phyloP scores from a whole-genome alignment of 1,140 invertebrate genomes.

The Trinorchestia longiramus region DNA sequence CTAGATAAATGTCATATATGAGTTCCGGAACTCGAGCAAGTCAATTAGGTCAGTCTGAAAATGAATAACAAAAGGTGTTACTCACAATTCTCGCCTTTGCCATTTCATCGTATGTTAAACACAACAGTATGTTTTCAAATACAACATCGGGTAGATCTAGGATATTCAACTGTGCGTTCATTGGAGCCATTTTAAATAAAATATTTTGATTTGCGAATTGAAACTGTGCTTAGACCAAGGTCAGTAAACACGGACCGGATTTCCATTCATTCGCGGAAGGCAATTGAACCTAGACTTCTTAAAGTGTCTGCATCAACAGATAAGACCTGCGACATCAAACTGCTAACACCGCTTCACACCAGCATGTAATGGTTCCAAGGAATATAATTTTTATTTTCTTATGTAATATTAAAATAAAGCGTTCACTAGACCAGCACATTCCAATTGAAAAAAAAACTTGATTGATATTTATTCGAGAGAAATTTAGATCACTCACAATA shows the following conservation, averaged over 20 bases:
- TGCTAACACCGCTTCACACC: too few relatives aligned
- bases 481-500: too few relatives aligned
- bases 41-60: neutral
- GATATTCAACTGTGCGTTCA: slow-evolving; percentile 65
- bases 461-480: too few relatives aligned
- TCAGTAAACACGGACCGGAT: neutral
- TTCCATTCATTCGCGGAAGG: neutral
- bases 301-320: too few relatives aligned
- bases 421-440: too few relatives aligned
- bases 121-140: slow-evolving; percentile 83
- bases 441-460: too few relatives aligned
- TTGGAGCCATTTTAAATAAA: slow-evolving; percentile 17
- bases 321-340: too few relatives aligned
- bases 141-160: slow-evolving; percentile 80
- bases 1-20: neutral
- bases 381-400: too few relatives aligned
- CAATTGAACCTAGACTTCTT: too few relatives aligned
- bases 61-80: slow-evolving; percentile 54
- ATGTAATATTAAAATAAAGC: too few relatives aligned
- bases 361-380: too few relatives aligned
- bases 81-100: slow-evolving; percentile 84
- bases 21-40: neutral
- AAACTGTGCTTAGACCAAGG: neutral
- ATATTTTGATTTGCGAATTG: neutral
- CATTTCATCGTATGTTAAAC: slow-evolving; percentile 84